Conservation (phyloP, 2,797 vertebrate genomes). For the Anniella stebbinsi region DNA sequence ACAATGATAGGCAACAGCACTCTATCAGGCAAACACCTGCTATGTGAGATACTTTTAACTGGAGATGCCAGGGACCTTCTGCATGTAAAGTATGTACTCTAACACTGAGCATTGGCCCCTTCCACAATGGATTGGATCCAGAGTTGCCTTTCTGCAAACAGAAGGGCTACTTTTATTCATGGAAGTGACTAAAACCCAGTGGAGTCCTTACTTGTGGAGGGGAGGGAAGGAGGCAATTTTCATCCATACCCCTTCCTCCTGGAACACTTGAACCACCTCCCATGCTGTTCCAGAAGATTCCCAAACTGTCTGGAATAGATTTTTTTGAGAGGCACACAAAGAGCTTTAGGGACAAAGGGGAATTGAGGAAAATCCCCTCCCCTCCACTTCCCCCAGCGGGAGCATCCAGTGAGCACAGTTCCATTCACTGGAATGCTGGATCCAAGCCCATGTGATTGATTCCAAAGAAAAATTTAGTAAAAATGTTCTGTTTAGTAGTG, state of each 20-base stretch:
- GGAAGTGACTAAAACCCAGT: background rate
- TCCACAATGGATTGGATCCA: background rate
- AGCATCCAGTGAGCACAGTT: background rate
- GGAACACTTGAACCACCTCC: background rate
- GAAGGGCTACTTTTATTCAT: slow-evolving; percentile 1
- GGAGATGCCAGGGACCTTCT: background rate
- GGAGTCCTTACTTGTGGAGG: background rate
- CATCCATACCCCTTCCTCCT: background rate
- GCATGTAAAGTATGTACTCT: background rate
- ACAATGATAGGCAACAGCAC: too few relatives aligned
- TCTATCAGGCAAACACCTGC: background rate
- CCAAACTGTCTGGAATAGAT: background rate
- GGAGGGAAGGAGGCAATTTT: background rate
- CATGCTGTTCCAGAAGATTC: background rate
- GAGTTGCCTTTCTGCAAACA: background rate
- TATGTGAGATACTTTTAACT: background rate
- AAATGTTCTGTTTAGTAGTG: background rate
- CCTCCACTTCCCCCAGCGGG: background rate
- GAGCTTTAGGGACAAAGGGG: background rate
- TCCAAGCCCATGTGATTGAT: background rate
- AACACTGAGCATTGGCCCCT: background rate
- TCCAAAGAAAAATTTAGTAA: background rate
- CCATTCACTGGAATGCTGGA: background rate
- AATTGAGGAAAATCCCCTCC: background rate
- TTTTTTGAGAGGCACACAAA: background rate